Evolutionary conservation across 92 coral and sea anemone species (phyloP), one percentile per base, ranked within the genome.

Genomic region (Ricordea florida): DNA sequence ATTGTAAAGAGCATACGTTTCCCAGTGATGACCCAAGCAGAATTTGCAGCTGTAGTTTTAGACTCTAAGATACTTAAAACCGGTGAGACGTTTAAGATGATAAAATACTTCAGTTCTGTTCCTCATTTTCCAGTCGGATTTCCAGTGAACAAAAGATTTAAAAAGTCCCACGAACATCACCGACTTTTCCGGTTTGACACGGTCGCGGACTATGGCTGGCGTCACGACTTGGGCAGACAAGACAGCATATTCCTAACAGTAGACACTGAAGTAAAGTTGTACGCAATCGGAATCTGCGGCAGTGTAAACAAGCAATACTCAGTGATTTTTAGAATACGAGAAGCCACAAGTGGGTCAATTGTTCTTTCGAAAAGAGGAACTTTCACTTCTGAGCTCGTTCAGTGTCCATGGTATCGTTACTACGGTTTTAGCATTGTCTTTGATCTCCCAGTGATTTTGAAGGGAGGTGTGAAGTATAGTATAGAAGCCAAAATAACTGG

Each of bases 11-110:
- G 10, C 17, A 78, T 85, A 32, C 82, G 90, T 8, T 85, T 70
- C 28, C 81, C 79, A 32, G 51, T 69, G 3, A 79, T 85, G 85
- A 57, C 75, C 5, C 56, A 71, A 56, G 81, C 71, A 3, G 85
- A 70, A 20, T 79, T 85, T 64, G 80, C 59, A 2, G 56, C 45
- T 73, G 21, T 42, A 29, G 26, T 35, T 28, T 45, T 22, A 7
- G 67, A 60, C 5, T 16, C 21, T 28, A 60, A 60, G 27, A 34
- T 60, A 0, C 67, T 60, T 5, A 13, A 25, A 16, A 43, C 67
- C 1, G 18, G 35, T 31, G 67, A 60, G 48, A 21, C 29, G 9
- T 60, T 5, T 38, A 46, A 34, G 4, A 15, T 60, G 25, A 34
- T 60, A 17, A 34, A 20, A 20, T 24, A 60, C 21, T 60, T 33